Evolutionary conservation across 2,888 invertebrate species (phyloP).

Genomic region (Halictus ligatus): DNA sequence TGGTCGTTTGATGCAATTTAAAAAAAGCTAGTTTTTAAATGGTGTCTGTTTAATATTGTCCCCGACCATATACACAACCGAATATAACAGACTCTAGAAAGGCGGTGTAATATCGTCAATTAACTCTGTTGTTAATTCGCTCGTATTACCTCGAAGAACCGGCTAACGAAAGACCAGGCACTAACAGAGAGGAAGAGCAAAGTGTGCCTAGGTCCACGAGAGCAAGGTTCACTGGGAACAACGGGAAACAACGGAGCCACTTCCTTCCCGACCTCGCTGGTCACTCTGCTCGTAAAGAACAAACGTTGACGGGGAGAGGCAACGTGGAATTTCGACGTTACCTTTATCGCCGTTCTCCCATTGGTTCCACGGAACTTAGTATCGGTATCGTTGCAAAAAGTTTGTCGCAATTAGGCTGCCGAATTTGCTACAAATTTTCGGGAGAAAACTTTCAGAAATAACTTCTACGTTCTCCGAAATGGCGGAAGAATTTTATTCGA

Average conservation of each 20-base stretch:
- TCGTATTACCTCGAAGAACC: constrained; percentile 12
- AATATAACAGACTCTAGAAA: neutral
- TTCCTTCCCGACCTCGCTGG: constrained; percentile 36
- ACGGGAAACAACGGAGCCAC: constrained; percentile 38
- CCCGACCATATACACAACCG: too few relatives aligned
- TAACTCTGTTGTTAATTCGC: constrained; percentile 29
- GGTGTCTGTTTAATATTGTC: too few relatives aligned
- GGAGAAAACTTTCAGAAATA: neutral
- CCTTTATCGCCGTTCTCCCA: neutral
- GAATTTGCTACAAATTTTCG: neutral
- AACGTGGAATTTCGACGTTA: neutral
- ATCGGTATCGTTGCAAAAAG: constrained; percentile 1
- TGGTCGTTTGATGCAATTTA: too few relatives aligned
- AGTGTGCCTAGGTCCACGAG: constrained; percentile 17
- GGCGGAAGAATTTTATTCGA: neutral
- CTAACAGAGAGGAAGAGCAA: neutral
- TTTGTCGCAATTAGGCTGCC: neutral
- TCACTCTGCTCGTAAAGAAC: constrained; percentile 27
- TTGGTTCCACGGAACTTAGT: neutral
- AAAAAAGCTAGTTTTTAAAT: too few relatives aligned
- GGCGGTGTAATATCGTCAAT: neutral
- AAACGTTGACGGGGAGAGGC: constrained; percentile 26
- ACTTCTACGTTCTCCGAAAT: neutral
- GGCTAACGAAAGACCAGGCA: constrained; percentile 3
- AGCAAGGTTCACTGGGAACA: constrained; percentile 30